Conservation (phyloP, 2,888 invertebrate genomes). For the Omphaloscelis lunosa region DNA sequence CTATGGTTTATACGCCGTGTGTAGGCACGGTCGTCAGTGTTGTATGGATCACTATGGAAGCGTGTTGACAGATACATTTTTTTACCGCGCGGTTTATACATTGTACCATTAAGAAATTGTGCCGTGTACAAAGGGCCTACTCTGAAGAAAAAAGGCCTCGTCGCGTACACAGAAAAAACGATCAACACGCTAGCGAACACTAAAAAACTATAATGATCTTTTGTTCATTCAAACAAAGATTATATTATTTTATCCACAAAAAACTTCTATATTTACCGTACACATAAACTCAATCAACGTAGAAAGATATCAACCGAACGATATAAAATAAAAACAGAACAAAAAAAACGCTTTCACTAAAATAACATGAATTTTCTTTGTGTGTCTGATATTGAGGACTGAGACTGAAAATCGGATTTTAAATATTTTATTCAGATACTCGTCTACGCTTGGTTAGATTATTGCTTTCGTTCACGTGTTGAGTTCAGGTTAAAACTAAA, state of each 20-base stretch:
- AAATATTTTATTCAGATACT: conserved; percentile 44
- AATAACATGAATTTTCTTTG: conserved; percentile 42
- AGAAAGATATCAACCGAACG: background rate
- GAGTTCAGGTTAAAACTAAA: conserved; percentile 11
- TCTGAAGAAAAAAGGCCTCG: background rate
- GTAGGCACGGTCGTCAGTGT: no score
- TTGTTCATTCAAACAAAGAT: background rate
- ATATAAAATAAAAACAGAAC: conserved; percentile 15
- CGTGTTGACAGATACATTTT: no score
- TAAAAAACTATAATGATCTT: background rate
- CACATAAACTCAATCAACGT: conserved; percentile 7
- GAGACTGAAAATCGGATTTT: conserved; percentile 44
- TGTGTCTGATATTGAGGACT: conserved; percentile 46
- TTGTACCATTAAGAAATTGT: no score
- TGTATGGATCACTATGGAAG: no score
- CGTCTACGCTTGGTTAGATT: background rate
- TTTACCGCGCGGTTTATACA: no score
- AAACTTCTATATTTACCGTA: conserved; percentile 9
- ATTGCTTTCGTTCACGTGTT: conserved; percentile 45
- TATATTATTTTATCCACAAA: background rate
- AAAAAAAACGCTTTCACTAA: conserved; percentile 16
- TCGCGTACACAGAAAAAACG: background rate
- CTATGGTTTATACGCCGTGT: no score
- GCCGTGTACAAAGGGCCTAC: background rate
- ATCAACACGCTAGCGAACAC: background rate